Base-by-base conservation (phyloP, 2,113 vertebrate genomes). In the Solenodon paradoxus region DNA sequence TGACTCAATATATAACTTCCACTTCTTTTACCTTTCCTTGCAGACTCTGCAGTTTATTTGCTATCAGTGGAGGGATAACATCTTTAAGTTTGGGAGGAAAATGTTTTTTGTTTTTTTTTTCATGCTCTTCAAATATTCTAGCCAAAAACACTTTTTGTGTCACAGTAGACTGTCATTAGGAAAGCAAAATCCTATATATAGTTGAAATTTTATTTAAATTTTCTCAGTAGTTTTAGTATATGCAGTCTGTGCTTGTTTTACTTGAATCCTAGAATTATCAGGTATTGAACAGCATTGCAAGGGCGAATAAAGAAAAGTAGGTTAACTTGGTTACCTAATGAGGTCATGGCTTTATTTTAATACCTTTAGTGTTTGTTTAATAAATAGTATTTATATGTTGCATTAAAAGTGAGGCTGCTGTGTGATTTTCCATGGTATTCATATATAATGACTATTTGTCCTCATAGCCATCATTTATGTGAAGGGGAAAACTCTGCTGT, bases 1-100 rank as follows among this genome's bases (percentile, higher is more conserved):
- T 86, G 89, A 92, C 94, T 97, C 75, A 81, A 92, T 12, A 72
- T 77, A 64, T 42, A 35, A 45, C 82, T 95, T 94, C 51, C 5
- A 61, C 20, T 78, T 53, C 26, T 91, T 68, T 86, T 63, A 80
- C 64, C 51, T 88, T 77, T 80, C 74, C 55, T 93, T 72, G 47
- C 17, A 86, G n/a, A 81, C 79, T 68, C 26, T 47, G 83, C 49
- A 64, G 82, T 68, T 63, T 88, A 74, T 82, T 88, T 59, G 15
- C 79, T 89, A 9, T 64, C 95, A 77, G 82, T 66, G 88, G 42
- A 51, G 28, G 16, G 40, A 78, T 89, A 86, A 94, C 92, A 59
- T 64, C 38, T 93, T 0, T 71, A 88, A 51, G 40, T 95, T 77
- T 89, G 78, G 74, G 45, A 59, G 42, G 69, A 45, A 22, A 53